phyloP scores from a whole-genome alignment of 2,113 vertebrate genomes.

The Chroicocephalus ridibundus region DNA sequence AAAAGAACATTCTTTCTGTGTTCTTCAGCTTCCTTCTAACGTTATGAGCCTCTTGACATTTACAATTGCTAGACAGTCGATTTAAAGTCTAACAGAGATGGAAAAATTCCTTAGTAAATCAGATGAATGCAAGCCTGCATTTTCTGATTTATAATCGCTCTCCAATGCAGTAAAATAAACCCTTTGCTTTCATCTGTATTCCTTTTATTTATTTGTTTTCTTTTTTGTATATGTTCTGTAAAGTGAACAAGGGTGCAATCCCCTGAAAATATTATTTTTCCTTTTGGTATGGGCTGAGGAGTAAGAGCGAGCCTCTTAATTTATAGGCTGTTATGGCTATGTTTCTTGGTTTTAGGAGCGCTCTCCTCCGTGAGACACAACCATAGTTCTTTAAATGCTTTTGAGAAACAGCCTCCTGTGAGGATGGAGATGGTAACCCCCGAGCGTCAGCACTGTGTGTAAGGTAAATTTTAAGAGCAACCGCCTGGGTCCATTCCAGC shows the following conservation, averaged over 20 bases:
- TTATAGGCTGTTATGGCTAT: neutral
- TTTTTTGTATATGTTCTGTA: neutral
- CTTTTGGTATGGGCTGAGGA: neutral
- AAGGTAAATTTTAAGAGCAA: neutral
- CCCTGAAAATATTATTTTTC: neutral
- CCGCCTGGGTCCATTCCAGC: rapidly evolving
- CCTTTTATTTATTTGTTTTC: neutral
- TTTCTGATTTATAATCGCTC: neutral
- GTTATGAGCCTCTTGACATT: neutral
- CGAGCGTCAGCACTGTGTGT: rapidly evolving
- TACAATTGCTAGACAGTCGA: neutral
- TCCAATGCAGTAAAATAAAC: neutral
- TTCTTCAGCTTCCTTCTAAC: neutral
- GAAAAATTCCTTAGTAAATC: neutral
- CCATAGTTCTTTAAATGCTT: neutral
- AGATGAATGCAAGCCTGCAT: neutral
- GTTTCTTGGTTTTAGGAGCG: neutral
- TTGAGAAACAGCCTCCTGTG: neutral
- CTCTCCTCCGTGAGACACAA: rapidly evolving
- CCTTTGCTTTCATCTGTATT: neutral
- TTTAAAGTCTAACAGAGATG: neutral
- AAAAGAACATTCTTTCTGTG: slow-evolving; percentile 1
- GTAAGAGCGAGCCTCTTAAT: neutral
- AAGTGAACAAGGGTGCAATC: neutral
- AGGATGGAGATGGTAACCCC: neutral